Base-by-base conservation (phyloP, 2,888 invertebrate genomes). In the Chouioia cunea region DNA sequence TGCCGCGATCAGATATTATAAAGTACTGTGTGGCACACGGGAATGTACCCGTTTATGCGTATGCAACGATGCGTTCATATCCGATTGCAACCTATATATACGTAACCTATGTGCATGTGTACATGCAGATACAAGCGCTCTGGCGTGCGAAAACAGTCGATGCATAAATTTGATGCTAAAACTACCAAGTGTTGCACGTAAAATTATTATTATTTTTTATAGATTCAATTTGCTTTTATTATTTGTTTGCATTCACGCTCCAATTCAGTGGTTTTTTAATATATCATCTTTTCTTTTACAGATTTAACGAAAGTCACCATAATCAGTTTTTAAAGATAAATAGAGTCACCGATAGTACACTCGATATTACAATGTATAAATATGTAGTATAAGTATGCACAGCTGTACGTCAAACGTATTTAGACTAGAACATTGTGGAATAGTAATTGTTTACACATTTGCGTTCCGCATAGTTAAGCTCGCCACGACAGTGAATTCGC, bases 61-160 rank as follows among this genome's bases (percentile, higher is more conserved):
- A 83, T 82, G 82, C 83, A 82, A 77, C 83, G 80, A 80, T 84
- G 84, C 84, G 82, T 84, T 83, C 80, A 81, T 83, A 85, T 83
- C n/a, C 85, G 82, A 84, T 83, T 79, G 80, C 68, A 57, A 36
- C 6, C 36, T 36, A 36, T 10, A 12, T 36, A 12, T 27, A n/a
- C n/a, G n/a, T n/a, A n/a, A n/a, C n/a, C 27, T 27, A 6, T 27
- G 6, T 10, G 36, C 12, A 10, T 36, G 36, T 36, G 36, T 10
- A 12, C 12, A 36, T 36, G 36, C 36, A 27, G 27, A 27, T 27
- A 27, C 27, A 6, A 27, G 36, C 6, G 36, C 36, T 36, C 76
- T 77, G 73, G 64, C 58, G 57, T 66, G 75, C 62, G 76, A 74
- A 76, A 77, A 76, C 79, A 72, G 75, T 71, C 77, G 79, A 81